Conservation (phyloP, 1,140 invertebrate genomes). For the Bombyx mandarina region DNA sequence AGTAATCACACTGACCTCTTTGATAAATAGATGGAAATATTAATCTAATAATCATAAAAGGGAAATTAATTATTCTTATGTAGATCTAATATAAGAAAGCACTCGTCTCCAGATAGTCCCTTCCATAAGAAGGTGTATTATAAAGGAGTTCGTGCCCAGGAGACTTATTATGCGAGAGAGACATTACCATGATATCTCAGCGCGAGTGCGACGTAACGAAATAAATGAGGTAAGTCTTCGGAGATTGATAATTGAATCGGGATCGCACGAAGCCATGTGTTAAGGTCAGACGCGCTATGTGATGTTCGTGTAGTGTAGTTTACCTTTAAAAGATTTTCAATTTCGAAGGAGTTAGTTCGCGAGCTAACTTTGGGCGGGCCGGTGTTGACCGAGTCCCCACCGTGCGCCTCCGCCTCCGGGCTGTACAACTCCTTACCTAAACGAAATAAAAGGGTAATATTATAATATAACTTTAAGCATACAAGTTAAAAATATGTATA, state of each 20-base stretch:
- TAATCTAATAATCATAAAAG: neutral
- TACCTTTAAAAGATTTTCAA: constrained; percentile 89
- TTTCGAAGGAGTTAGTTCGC: constrained; percentile 90
- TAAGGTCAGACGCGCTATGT: no score
- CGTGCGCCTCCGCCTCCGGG: constrained; percentile 73
- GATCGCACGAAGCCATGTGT: neutral
- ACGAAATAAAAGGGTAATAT: no score
- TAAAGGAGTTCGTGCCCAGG: constrained; percentile 21
- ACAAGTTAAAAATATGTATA: neutral
- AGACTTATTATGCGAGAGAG: constrained; percentile 28
- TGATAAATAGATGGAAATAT: neutral
- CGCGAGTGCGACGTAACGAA: constrained; percentile 25
- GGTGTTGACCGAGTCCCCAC: constrained; percentile 27
- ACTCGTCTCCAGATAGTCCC: neutral
- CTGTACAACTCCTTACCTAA: constrained; percentile 80
- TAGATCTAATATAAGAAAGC: neutral
- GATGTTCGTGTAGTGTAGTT: constrained; percentile 8
- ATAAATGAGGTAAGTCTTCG: constrained; percentile 26
- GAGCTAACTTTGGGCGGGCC: constrained; percentile 77
- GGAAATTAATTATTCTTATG: neutral
- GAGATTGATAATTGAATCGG: constrained; percentile 29
- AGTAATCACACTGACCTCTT: neutral
- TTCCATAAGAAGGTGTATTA: constrained; percentile 17
- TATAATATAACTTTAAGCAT: neutral
- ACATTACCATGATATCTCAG: constrained; percentile 20